These are phyloP conservation scores for Sclerurus mexicanus DNA, from an alignment of 2,113 vertebrate genomes.

Conservation along the genomic window DNA sequence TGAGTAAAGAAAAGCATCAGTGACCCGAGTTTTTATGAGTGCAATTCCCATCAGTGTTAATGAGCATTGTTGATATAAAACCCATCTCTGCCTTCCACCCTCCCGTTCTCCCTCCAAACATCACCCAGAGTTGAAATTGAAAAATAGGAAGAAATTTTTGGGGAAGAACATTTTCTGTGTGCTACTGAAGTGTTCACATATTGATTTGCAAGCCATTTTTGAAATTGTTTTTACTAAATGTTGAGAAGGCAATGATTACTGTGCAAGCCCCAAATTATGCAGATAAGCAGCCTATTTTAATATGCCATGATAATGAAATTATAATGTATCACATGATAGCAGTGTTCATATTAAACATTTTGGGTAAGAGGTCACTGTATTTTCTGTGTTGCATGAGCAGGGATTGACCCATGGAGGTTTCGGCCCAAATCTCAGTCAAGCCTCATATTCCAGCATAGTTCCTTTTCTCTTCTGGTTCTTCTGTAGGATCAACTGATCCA, in stretches of 20 bases:
- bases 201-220: background rate
- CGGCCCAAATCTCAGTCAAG: background rate
- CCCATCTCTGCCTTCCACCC: background rate
- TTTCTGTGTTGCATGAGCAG: background rate
- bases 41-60: slow-evolving; percentile 6
- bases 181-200: background rate
- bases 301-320: background rate
- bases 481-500: background rate
- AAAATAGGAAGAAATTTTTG: background rate
- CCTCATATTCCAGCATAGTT: background rate
- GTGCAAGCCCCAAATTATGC: background rate
- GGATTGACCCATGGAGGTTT: background rate
- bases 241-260: background rate
- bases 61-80: slow-evolving; percentile 13
- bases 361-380: background rate
- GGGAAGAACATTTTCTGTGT: background rate
- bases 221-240: background rate
- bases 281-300: background rate
- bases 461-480: background rate
- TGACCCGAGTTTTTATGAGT: slow-evolving; percentile 36
- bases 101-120: background rate
- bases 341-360: background rate
- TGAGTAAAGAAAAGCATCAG: slow-evolving; percentile 26
- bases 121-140: background rate
- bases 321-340: background rate